Base-by-base conservation (phyloP, 2,113 vertebrate genomes). In the Lanius collurio region DNA sequence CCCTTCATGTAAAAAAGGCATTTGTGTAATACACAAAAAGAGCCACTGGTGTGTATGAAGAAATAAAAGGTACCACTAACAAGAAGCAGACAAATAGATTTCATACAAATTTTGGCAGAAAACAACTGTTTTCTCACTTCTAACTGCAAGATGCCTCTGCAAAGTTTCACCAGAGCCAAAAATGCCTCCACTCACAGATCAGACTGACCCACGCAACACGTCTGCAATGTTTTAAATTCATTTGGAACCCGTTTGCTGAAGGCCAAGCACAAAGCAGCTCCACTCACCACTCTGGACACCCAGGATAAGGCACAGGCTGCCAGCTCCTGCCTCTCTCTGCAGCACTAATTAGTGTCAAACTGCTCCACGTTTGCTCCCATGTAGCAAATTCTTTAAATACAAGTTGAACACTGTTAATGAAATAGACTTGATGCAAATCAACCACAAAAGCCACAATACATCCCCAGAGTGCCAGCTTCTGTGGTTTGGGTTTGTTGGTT, bases 361-460 rank as follows among this genome's bases (percentile, higher is more conserved):
- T 78, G 62, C 37, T 88, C 79, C 46, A 6, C 63, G 56, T 90
- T 94, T 89, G 41, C 79, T 96, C 94, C 92, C 76, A 68, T 30
- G 60, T 52, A 98, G 83, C 75, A 91, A 95, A 95, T 94, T 93
- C 95, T 94, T 94, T 89, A 83, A 89, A 95, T 91, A 81, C 83
- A 87, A 85, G 57, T 52, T 73, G 82, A 96, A 80, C 52, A 68
- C 89, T 91, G 91, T 85, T 96, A 95, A 50, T 78, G 92, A 83
- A 85, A 81, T 84, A 88, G 95, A 94, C 84, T 67, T 69, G 82
- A 91, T 53, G 78, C n/a, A 86, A 59, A 87, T 42, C 55, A 82
- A 81, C 87, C 95, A 95, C 83, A 79, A 94, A 91, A 81, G 53
- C 70, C 90, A 83, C 76, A 76, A 31, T 18, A 16, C 37, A 88